These are phyloP conservation scores for Pseudorhombus dupliciocellatus DNA, from an alignment of 2,113 vertebrate genomes.

Conservation along the genomic window DNA sequence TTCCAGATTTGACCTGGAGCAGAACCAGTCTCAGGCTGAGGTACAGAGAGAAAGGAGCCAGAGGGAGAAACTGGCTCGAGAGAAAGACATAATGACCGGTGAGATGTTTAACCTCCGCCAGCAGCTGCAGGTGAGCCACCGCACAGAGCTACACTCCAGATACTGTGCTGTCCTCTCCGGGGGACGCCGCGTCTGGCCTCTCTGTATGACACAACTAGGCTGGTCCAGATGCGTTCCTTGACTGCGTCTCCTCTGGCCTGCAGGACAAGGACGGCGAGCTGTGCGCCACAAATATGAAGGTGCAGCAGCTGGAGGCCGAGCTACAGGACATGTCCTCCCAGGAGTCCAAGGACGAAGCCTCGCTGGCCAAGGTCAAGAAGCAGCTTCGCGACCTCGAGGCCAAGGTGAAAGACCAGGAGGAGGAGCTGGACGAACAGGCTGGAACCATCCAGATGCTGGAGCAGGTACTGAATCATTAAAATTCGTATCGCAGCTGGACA, in stretches of 20 bases:
- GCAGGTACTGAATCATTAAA: constrained; percentile 83
- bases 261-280: constrained; percentile 88
- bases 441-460: constrained; percentile 97
- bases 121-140: constrained; percentile 88
- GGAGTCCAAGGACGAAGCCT: constrained; percentile 96
- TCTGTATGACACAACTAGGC: constrained; percentile 42
- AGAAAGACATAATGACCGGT: constrained; percentile 89
- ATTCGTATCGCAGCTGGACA: not conserved
- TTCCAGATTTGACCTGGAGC: constrained; percentile 93
- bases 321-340: constrained; percentile 94
- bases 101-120: constrained; percentile 94
- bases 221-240: constrained; percentile 32
- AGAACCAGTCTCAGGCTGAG: constrained; percentile 89
- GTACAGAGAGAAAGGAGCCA: constrained; percentile 88
- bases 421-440: constrained; percentile 97
- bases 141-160: constrained; percentile 11
- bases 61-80: constrained; percentile 90
- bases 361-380: constrained; percentile 92
- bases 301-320: constrained; percentile 91
- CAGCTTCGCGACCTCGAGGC: constrained; percentile 94
- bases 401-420: constrained; percentile 97
- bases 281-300: constrained; percentile 82
- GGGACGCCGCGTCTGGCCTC: constrained; percentile 31
- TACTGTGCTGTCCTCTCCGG: constrained; percentile 22
- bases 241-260: constrained; percentile 16